Evolutionary conservation across 2,113 vertebrate species (phyloP).

Genomic region (Semicossyphus pulcher): DNA sequence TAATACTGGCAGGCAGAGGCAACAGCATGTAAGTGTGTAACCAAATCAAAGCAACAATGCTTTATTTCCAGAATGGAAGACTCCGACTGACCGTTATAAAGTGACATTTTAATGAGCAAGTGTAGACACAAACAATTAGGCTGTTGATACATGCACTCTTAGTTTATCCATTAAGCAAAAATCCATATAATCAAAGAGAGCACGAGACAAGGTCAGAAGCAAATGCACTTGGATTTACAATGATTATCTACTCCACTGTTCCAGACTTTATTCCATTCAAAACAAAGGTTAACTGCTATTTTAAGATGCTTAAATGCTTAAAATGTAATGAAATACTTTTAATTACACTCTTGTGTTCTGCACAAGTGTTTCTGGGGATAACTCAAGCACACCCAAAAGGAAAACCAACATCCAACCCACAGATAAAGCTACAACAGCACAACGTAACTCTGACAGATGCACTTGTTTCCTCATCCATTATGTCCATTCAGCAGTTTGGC

Average conservation of each 20-base stretch:
- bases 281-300: slow-evolving; percentile 51
- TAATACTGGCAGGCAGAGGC: not conserved
- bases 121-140: slow-evolving; percentile 65
- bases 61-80: slow-evolving; percentile 46
- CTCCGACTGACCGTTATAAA: slow-evolving; percentile 61
- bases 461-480: slow-evolving; percentile 53
- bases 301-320: slow-evolving; percentile 61
- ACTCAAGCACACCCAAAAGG: slow-evolving; percentile 30
- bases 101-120: slow-evolving; percentile 74
- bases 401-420: slow-evolving; percentile 71
- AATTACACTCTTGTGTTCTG: slow-evolving; percentile 62
- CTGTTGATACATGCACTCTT: slow-evolving; percentile 33
- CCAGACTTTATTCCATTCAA: slow-evolving; percentile 57
- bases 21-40: slow-evolving; percentile 47
- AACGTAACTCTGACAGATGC: slow-evolving; percentile 37
- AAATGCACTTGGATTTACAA: slow-evolving; percentile 59
- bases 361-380: slow-evolving; percentile 16
- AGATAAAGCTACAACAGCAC: slow-evolving; percentile 42
- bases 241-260: slow-evolving; percentile 28
- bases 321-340: slow-evolving; percentile 72
- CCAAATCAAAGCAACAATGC: slow-evolving; percentile 33
- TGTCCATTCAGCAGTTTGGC: slow-evolving; percentile 65
- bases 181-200: slow-evolving; percentile 36
- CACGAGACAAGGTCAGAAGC: not conserved
- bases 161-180: no score